These are phyloP conservation scores for Holcopasites calliopsidis DNA, from an alignment of 1,140 invertebrate species.

Conservation along the genomic window DNA sequence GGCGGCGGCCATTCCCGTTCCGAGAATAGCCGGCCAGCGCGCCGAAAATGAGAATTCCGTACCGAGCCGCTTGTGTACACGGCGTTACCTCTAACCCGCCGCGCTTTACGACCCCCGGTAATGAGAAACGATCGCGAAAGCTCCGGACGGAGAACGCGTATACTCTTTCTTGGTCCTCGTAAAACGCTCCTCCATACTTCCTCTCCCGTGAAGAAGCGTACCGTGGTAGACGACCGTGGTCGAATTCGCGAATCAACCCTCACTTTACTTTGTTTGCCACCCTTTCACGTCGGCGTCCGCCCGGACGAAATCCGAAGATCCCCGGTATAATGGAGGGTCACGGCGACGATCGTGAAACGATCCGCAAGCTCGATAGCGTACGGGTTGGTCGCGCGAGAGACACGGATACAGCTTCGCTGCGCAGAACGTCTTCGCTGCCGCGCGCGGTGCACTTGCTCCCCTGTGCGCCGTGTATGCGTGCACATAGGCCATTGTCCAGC, in stretches of 20 bases:
- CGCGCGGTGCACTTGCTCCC: not conserved
- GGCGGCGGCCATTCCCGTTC: constrained; percentile 66
- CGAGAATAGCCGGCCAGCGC: constrained; percentile 67
- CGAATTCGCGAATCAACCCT: not conserved
- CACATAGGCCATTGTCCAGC: constrained; percentile 34
- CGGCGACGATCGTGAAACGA: constrained; percentile 49
- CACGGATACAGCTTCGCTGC: no score
- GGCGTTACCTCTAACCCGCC: not conserved
- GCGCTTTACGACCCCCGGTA: not conserved
- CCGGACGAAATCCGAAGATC: constrained; percentile 27
- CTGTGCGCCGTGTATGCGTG: not conserved
- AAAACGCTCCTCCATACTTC: not conserved
- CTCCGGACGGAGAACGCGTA: not conserved
- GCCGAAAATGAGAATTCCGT: constrained; percentile 70
- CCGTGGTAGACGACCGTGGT: not conserved
- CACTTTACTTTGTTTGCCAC: not conserved
- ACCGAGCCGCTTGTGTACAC: constrained; percentile 26
- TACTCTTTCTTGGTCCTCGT: constrained; percentile 10
- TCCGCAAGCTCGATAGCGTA: constrained; percentile 51
- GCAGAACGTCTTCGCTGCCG: no score
- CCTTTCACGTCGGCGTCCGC: no score
- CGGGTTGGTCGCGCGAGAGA: no score
- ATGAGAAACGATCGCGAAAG: constrained; percentile 6
- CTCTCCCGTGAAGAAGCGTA: not conserved
- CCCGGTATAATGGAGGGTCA: constrained; percentile 39